Evolutionary conservation across 2,888 invertebrate genomes (phyloP).

Genomic region (Sthenelais limicola): DNA sequence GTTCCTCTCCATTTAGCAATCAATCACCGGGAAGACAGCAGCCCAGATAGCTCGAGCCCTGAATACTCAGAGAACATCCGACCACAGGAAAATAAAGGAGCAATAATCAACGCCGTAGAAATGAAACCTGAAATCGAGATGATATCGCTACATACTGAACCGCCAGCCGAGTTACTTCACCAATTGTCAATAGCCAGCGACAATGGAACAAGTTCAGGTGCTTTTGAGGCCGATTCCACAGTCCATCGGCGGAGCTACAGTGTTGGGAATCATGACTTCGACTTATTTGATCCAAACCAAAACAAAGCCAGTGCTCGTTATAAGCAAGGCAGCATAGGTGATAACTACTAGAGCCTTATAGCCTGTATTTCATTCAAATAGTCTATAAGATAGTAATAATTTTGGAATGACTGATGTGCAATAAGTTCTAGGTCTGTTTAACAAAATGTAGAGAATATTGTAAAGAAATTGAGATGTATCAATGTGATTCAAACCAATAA

Average conservation of each 20-base stretch:
- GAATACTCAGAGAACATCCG: slow-evolving; percentile 35
- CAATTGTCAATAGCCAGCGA: slow-evolving; percentile 19
- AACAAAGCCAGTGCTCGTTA: slow-evolving; percentile 12
- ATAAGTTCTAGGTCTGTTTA: no score
- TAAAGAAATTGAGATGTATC: no score
- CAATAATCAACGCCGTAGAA: slow-evolving; percentile 10
- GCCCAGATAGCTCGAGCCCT: slow-evolving; percentile 41
- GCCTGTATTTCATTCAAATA: no score
- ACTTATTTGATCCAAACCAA: slow-evolving; percentile 16
- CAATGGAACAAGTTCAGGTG: background rate
- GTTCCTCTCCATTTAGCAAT: no score
- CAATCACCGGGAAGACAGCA: slow-evolving; percentile 33
- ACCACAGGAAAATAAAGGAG: background rate
- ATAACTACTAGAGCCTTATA: no score
- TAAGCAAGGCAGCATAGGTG: no score
- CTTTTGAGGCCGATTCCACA: no score
- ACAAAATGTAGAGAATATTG: no score
- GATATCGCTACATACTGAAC: slow-evolving; percentile 15
- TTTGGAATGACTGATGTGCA: no score
- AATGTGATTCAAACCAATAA: no score
- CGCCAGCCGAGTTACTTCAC: slow-evolving; percentile 10
- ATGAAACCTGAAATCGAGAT: slow-evolving; percentile 26
- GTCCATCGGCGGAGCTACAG: slow-evolving; percentile 37
- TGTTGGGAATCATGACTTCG: slow-evolving; percentile 37
- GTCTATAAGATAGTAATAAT: no score